A percentile compares a stretch with the other conserved stretches of the same genome.
phyloP scores from a whole-genome alignment of 2,113 vertebrate species.

The Trochalopteron elliotii region DNA sequence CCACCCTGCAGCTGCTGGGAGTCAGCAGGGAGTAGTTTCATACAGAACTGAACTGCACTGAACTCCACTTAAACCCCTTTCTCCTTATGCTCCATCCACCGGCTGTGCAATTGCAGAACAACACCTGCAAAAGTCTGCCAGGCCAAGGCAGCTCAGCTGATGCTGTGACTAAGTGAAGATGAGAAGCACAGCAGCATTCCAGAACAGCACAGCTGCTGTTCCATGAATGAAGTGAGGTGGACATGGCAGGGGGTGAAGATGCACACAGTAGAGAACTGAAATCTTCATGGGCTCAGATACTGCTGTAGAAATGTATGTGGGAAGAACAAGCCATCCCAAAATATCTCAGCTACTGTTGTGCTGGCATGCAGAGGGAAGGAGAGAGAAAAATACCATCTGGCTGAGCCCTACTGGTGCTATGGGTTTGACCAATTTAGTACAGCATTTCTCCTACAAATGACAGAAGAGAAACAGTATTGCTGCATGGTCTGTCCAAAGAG shows the following conservation, averaged over 20 bases:
- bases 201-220: neutral
- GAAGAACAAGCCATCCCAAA: neutral
- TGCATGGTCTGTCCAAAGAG: neutral
- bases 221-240: neutral
- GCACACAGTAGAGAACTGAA: neutral
- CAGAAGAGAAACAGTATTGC: neutral
- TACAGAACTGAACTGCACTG: neutral
- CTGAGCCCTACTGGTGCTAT: neutral
- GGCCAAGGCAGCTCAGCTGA: neutral
- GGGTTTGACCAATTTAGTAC: neutral
- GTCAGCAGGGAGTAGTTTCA: neutral
- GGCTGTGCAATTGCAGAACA: neutral
- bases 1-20: neutral
- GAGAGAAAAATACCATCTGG: slow-evolving; percentile 29
- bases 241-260: neutral
- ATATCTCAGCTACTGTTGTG: neutral
- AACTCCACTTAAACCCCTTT: neutral
- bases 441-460: neutral
- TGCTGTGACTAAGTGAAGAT: neutral
- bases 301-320: neutral
- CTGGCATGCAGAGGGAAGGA: neutral
- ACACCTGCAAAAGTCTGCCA: neutral
- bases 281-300: neutral
- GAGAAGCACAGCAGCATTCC: neutral
- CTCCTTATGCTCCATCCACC: neutral